Base-by-base conservation (phyloP, 2,888 invertebrate genomes). In the Ophion obscuratus region DNA sequence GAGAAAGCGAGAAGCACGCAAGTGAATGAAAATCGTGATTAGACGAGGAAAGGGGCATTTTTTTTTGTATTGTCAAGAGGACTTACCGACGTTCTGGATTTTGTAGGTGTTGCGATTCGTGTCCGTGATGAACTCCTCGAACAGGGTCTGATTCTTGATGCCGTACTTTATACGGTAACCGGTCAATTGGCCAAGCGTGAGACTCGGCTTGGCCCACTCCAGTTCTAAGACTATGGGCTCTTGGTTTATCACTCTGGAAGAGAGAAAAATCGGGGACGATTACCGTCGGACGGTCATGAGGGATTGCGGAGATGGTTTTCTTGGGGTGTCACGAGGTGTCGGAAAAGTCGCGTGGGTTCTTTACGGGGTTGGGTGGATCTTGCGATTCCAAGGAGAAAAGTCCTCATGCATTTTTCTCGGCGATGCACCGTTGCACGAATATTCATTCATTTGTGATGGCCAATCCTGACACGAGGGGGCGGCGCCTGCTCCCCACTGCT, bases 131-230 rank as follows among this genome's bases (percentile, higher is more conserved):
- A 96, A 95, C 86, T 97, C 96, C 93, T 97, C 97, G 87, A 96
- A 96, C 10, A 97, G 94, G 3, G 96, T 95, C 91, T 97, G 97
- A 94, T 98, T 98, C 94, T 97, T 97, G 36, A 98, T 97, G 36
- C 98, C 98, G 94, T 97, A 99, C 92, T 97, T 96, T 40, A 99
- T 94, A 79, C 98, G 96, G 94, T 98, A 99, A 11, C 98, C 98
- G 85, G 97, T 95, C 78, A 99, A 95, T 91, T 97, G 97, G 5
- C 99, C 99, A 91, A 98, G 98, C 0, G 98, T 98, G 94, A 97
- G 97, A 0, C 96, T 96, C 0, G 99, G 99, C 89, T 96, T 96
- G 10, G 96, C 96, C 99, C 99, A 99, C 93, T 98, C 98, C 83
- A 99, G 95, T 94, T 98, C 97, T 85, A 99, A 97, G 2, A 97